These are phyloP conservation scores for Eumacrocentrus americanus DNA, from an alignment of 2,888 invertebrate genomes.

Conservation along the genomic window DNA sequence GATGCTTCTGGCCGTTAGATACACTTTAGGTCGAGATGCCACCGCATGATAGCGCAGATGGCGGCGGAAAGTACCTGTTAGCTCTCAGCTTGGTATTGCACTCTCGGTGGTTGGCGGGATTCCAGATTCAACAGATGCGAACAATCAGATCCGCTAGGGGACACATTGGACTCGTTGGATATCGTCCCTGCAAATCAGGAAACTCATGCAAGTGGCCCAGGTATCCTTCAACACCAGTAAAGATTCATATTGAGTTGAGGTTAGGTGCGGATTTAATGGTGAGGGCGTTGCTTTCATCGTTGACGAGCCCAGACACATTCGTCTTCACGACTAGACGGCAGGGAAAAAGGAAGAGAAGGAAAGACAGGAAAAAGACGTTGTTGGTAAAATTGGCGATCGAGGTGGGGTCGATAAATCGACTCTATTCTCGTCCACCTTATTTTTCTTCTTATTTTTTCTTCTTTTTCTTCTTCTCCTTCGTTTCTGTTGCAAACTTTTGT, in stretches of 20 bases:
- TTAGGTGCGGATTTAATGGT: not conserved
- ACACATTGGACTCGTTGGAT: conserved; percentile 1
- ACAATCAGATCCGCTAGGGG: conserved; percentile 39
- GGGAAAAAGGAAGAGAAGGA: not conserved
- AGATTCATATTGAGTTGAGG: not conserved
- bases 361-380: conserved; percentile 1
- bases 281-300: not conserved
- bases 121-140: conserved; percentile 55
- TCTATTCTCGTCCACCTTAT: not conserved
- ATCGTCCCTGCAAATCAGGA: conserved; percentile 2
- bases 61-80: conserved; percentile 16
- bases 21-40: not conserved
- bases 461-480: not conserved
- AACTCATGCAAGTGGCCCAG: too few relatives aligned
- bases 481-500: not conserved
- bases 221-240: too few relatives aligned
- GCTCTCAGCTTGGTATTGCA: conserved; percentile 17
- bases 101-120: conserved; percentile 23
- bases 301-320: conserved; percentile 34
- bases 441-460: not conserved
- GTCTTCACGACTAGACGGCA: conserved; percentile 29
- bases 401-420: conserved; percentile 22
- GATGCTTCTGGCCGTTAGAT: too few relatives aligned
- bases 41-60: conserved; percentile 5
- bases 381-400: conserved; percentile 18